Base-by-base conservation (phyloP, 2,888 invertebrate species). In the Ornithoptera priamus region DNA sequence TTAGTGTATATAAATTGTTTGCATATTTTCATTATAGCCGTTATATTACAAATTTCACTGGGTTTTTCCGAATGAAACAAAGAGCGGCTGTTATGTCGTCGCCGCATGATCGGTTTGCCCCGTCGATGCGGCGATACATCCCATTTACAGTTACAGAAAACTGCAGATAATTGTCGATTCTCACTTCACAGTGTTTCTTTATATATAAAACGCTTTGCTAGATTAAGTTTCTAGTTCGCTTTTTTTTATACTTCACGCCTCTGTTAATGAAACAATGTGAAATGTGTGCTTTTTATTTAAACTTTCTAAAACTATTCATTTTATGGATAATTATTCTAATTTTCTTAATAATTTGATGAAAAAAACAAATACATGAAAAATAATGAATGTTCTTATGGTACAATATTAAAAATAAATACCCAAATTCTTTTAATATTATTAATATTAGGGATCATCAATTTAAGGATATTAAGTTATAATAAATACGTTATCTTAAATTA, bases 101-200 rank as follows among this genome's bases (percentile, higher is more conserved):
- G 79, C 81, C 83, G 84, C 85, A 83, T 85, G 83, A 86, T 83
- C 83, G 82, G 81, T 74, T 76, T 73, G 77, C 76, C 76, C 75
- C 71, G 72, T 75, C 75, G 77, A 64, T 68, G 71, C 75, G 76
- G n/a, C 12, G 56, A 68, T 62, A 66, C 59, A 58, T n/a, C 60
- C 57, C 61, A 50, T 61, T 67, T 73, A 72, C 70, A 70, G 69
- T 72, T 69, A 66, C 30, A 24, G 39, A 64, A 68, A 62, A 72
- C 67, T 60, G 67, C 67, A 67, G 61, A 69, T 67, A 70, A 69
- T 71, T 70, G 64, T 62, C 17, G 57, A 56, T 64, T 73, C 57
- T 58, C 24, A 59, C 60, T 57, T 57, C 46, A 64, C 69, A 64
- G 46, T 67, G 18, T 60, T 62, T 60, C 61, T 62, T 65, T 60